These are phyloP conservation scores for Bolborhynchus lineola DNA, from an alignment of 2,113 vertebrate genomes.

Conservation along the genomic window DNA sequence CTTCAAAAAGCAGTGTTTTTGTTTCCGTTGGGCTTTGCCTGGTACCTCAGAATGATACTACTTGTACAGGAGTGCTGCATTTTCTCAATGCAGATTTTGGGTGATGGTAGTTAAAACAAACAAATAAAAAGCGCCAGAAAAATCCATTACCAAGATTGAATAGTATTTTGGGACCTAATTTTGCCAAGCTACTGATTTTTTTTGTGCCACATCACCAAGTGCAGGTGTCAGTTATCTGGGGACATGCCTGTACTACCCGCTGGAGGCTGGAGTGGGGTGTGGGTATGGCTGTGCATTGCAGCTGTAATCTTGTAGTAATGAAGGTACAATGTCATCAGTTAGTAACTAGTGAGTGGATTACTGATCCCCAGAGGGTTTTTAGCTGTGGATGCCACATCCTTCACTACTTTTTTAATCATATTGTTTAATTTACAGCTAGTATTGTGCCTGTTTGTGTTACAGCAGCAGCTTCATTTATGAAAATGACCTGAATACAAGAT, in stretches of 20 bases:
- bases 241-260: neutral
- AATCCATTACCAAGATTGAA: fast-evolving
- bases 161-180: neutral
- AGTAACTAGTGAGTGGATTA: neutral
- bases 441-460: neutral
- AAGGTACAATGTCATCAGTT: neutral
- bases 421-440: neutral
- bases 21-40: neutral
- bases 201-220: fast-evolving
- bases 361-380: neutral
- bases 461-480: neutral
- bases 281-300: neutral
- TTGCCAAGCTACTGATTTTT: neutral
- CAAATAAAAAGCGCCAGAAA: neutral
- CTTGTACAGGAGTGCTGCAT: neutral
- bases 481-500: neutral
- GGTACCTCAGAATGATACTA: neutral
- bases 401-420: neutral
- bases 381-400: neutral
- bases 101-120: neutral
- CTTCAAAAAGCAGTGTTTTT: neutral
- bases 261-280: fast-evolving
- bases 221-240: neutral
- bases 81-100: neutral
- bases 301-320: neutral